Conservation (phyloP, 2,797 vertebrate genomes). For the Mycteria americana region DNA sequence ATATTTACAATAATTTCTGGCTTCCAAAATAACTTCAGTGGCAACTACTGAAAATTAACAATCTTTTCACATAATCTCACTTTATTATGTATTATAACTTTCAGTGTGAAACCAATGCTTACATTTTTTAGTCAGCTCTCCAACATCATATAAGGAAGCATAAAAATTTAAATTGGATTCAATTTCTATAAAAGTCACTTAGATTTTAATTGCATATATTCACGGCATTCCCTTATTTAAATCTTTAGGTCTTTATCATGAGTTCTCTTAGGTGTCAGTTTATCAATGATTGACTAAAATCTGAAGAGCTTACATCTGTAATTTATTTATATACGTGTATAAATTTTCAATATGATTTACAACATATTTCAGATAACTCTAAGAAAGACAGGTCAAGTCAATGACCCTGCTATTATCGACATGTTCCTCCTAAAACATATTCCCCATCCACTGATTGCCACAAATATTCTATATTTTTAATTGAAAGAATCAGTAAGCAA, state of each 20-base stretch:
- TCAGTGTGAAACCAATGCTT: background rate
- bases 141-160: background rate
- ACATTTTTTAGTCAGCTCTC: background rate
- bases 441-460: background rate
- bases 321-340: background rate
- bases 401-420: background rate
- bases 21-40: background rate
- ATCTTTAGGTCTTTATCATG: background rate
- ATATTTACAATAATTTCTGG: background rate
- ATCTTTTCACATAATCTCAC: background rate
- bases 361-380: background rate
- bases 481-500: background rate
- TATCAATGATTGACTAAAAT: background rate
- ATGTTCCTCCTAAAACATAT: background rate
- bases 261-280: background rate
- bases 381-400: background rate
- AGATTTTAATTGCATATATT: background rate
- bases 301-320: background rate
- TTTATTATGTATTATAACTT: background rate
- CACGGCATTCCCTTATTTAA: background rate
- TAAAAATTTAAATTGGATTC: background rate
- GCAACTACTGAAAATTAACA: background rate
- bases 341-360: background rate
- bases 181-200: background rate
- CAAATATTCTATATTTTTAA: background rate